Evolutionary conservation across 2,113 vertebrate genomes (phyloP), one percentile per base, ranked within the genome.

Genomic region (Anguilla rostrata): DNA sequence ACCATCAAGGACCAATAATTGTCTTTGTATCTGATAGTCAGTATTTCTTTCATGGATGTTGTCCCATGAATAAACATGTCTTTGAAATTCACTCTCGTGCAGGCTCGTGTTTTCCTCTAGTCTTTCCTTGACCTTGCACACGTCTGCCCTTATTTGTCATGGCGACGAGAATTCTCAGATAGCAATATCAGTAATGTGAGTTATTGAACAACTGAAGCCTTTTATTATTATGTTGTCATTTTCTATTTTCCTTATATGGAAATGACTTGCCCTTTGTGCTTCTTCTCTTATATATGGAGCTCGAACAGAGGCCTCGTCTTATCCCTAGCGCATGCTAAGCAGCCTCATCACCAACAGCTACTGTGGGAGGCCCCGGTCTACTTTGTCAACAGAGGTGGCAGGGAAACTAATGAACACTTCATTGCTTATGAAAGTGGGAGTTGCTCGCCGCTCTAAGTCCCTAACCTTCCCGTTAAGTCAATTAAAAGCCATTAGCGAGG

Each of bases 401-500:
- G 34, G 66, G 49, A 87, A 66, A 78, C 7, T 41, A 83, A 83
- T 83, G 39, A 83, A 79, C 46, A 56, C 63, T 78, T 80, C 56
- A 84, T 66, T 84, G 86, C 56, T 81, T 46, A 34, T 63, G 46
- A 83, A 39, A 80, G 40, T 82, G 14, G 40, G 81, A 82, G 56
- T 84, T 71, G 71, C 75, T 78, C 39, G 20, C 83, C 78, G 66
- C 34, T 71, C 56, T 46, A 46, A 84, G 78, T n/a, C 26, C 9
- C 83, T 84, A 43, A 66, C 83, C 56, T 84, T 34, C 83, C 83
- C 71, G 83, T 84, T 83, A 87, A 87, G 53, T 60, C 83, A 87
- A 66, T 87, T 84, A 87, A 84, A 84, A 81, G 26, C 75, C 49
- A 39, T 80, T 63, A 87, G 40, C 2, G 15, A 26, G n/a, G 40